Percentiles rank a stretch among this genome's conserved stretches.
Evolutionary conservation across 2,797 vertebrate genomes (phyloP).

Genomic region (Manis crassicaudata): DNA sequence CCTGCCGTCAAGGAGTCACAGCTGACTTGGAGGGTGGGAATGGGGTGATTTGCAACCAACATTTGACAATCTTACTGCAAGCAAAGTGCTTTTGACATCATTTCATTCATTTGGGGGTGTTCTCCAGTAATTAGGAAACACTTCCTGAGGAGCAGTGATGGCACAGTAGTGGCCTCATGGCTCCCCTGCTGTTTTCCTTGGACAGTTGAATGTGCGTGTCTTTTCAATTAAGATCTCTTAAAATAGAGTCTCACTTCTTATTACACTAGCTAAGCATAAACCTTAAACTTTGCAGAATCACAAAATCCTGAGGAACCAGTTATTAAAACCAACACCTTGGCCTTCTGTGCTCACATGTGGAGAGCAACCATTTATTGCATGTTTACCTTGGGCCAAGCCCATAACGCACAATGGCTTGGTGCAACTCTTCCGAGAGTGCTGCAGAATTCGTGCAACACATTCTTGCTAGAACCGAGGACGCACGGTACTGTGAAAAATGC

Average conservation of each 20-base stretch:
- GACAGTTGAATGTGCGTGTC: neutral
- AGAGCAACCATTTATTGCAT: neutral
- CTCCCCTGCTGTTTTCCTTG: neutral
- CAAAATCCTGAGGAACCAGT: neutral
- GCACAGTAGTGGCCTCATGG: neutral
- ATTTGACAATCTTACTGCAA: neutral
- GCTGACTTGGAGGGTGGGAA: neutral
- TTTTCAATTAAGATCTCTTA: neutral
- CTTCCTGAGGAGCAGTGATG: neutral
- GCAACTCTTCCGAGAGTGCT: neutral
- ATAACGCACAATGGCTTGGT: neutral
- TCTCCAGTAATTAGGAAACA: neutral
- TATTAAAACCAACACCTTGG: neutral
- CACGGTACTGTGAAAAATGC: neutral
- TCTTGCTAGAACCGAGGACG: accelerated
- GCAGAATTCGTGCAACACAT: accelerated
- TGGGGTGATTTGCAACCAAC: neutral
- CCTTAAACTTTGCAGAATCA: neutral
- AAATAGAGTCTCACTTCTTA: neutral
- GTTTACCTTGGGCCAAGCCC: neutral
- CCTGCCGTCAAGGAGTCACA: neutral
- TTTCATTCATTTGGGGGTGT: neutral
- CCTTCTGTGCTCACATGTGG: neutral
- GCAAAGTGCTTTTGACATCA: neutral
- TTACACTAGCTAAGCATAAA: neutral